phyloP scores from a whole-genome alignment of 2,797 vertebrate species.

The Danio tinwini region DNA sequence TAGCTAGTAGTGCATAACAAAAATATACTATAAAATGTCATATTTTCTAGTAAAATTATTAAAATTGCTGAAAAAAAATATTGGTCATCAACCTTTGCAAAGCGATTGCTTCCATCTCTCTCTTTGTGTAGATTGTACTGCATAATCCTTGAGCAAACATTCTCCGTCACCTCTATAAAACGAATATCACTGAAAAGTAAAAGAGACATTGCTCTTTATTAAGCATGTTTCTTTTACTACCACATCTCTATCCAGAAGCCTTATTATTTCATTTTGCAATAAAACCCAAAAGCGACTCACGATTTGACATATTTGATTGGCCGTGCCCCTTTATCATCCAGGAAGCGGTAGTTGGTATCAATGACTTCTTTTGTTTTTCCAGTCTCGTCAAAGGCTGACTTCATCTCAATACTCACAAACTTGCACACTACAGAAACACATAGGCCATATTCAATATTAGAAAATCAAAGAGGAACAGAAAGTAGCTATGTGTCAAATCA shows the following conservation, averaged over 20 bases:
- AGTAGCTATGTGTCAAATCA: not conserved
- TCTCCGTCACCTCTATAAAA: constrained; percentile 94
- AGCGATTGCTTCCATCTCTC: constrained; percentile 92
- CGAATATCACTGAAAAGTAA: constrained; percentile 85
- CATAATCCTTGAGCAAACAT: constrained; percentile 92
- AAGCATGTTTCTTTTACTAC: not conserved
- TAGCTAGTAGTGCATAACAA: too few relatives aligned
- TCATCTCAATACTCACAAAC: constrained; percentile 93
- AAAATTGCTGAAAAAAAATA: not conserved
- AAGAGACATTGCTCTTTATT: not conserved
- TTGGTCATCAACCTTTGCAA: constrained; percentile 86
- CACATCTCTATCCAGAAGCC: not conserved
- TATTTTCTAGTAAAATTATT: not conserved
- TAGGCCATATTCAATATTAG: not conserved
- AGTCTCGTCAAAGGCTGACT: constrained; percentile 92
- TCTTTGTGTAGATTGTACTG: constrained; percentile 97
- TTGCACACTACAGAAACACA: constrained; percentile 86
- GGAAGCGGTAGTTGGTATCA: constrained; percentile 88
- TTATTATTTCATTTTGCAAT: not conserved
- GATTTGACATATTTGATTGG: constrained; percentile 94
- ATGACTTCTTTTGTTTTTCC: constrained; percentile 94
- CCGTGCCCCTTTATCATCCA: constrained; percentile 86
- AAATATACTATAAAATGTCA: too few relatives aligned
- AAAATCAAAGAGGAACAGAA: constrained; percentile 35
- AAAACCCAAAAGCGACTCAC: constrained; percentile 78